Evolutionary conservation across 1,140 invertebrate species (phyloP).

Genomic region (Cardiocondyla obscurior): DNA sequence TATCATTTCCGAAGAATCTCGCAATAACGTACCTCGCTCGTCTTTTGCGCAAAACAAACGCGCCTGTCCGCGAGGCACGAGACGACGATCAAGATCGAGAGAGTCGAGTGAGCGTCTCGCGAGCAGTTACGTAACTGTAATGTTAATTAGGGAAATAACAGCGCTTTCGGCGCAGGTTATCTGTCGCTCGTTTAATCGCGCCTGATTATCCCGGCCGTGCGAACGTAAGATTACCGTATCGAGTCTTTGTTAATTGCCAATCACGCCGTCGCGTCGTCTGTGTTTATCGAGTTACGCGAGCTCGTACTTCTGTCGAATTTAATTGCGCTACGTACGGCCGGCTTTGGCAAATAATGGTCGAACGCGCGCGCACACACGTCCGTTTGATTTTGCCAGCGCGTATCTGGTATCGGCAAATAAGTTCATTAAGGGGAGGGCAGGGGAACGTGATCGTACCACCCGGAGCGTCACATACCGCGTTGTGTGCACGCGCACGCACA

Average conservation of each 20-base stretch:
- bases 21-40: constrained; percentile 20
- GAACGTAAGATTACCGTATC: neutral
- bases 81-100: neutral
- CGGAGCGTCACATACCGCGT: neutral
- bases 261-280: neutral
- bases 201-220: neutral
- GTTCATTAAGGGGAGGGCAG: constrained; percentile 7
- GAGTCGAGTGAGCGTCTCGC: too few relatives aligned
- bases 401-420: constrained; percentile 8
- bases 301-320: neutral
- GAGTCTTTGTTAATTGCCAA: neutral
- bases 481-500: neutral
- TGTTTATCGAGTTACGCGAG: neutral
- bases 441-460: neutral
- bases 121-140: neutral
- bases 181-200: neutral
- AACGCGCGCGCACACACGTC: neutral
- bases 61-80: neutral
- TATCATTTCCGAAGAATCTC: constrained; percentile 55
- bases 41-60: too few relatives aligned
- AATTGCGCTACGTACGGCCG: neutral
- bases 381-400: neutral
- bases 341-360: constrained; percentile 6
- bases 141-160: neutral
- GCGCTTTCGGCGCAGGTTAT: neutral